Percentiles rank a stretch among this genome's conserved stretches.
Conservation (phyloP, 2,113 vertebrate species). For the Rousettus leschenaultii region DNA sequence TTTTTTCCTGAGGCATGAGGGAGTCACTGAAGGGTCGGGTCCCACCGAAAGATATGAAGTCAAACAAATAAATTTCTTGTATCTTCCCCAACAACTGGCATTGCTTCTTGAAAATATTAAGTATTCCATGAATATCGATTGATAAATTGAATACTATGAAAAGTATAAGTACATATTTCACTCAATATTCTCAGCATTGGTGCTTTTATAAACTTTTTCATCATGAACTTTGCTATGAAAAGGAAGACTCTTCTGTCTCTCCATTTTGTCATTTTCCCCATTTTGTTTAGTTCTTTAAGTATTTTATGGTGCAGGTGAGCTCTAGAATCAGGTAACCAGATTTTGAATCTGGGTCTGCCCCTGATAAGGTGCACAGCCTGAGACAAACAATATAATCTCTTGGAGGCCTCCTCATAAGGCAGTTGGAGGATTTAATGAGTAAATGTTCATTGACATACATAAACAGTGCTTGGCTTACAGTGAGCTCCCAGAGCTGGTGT, state of each 20-base stretch:
- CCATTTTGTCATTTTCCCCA: not conserved
- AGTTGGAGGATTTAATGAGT: not conserved
- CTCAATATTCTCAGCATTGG: not conserved
- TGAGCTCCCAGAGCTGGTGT: not conserved
- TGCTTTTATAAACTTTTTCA: not conserved
- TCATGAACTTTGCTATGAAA: not conserved
- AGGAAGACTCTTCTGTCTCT: not conserved
- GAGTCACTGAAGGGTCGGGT: not conserved
- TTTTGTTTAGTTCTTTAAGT: not conserved
- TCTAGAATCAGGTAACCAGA: not conserved
- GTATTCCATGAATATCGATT: not conserved
- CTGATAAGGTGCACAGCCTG: not conserved
- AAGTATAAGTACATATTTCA: not conserved
- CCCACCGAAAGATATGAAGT: not conserved
- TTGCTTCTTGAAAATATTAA: not conserved
- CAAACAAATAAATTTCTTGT: not conserved
- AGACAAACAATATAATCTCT: not conserved
- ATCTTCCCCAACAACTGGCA: not conserved
- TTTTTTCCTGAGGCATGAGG: not conserved
- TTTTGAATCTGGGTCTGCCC: not conserved
- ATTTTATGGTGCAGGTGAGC: not conserved
- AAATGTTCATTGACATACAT: fast-evolving
- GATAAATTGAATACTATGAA: not conserved
- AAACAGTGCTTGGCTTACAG: not conserved
- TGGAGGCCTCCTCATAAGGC: not conserved